A percentile compares a stretch with the other conserved stretches of the same genome.
Conservation (phyloP, 2,797 vertebrate species). For the Pangasius mekongensis region DNA sequence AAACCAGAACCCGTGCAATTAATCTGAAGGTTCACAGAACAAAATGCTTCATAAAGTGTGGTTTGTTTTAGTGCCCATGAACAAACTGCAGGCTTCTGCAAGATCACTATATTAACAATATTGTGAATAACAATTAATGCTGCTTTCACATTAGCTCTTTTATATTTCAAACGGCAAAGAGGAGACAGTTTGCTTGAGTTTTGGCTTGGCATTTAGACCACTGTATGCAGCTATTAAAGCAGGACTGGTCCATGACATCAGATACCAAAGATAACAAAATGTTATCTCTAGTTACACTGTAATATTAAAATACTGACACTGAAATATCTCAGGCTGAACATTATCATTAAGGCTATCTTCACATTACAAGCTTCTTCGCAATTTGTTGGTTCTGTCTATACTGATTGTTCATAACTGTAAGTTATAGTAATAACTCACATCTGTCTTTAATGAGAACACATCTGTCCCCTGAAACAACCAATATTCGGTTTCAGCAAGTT, state of each 20-base stretch:
- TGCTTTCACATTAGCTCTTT: neutral
- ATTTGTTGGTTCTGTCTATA: neutral
- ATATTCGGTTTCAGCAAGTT: neutral
- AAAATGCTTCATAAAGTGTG: neutral
- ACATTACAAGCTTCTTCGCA: neutral
- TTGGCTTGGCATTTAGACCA: neutral
- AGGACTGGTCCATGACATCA: neutral
- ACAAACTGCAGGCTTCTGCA: neutral
- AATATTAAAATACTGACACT: neutral
- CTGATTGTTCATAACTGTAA: neutral
- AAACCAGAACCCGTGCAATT: neutral
- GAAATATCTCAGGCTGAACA: neutral
- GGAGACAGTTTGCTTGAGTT: neutral
- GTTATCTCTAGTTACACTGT: neutral
- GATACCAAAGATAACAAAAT: neutral
- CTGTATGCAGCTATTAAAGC: neutral
- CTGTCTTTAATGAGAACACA: conserved; percentile 1
- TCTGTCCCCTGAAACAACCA: neutral
- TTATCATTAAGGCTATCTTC: neutral
- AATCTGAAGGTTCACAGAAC: neutral
- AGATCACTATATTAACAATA: neutral
- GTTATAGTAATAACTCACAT: neutral
- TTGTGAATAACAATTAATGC: neutral
- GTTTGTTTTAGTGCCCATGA: neutral
- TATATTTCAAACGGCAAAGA: neutral